Conservation (phyloP, 2,888 invertebrate genomes). For the Nymphalis c-album region DNA sequence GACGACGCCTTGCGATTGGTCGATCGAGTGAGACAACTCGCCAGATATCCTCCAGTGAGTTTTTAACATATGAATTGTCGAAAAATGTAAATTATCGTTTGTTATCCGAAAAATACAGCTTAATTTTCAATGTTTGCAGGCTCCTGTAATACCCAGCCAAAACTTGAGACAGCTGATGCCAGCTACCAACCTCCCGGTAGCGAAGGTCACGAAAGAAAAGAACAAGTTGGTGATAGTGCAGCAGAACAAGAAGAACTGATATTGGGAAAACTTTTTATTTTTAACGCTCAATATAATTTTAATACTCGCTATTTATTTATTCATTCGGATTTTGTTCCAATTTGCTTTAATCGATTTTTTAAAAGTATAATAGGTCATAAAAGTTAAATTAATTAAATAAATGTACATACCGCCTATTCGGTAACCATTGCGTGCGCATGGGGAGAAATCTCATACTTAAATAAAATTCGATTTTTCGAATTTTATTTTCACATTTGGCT, state of each 20-base stretch:
- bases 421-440: too few relatives aligned
- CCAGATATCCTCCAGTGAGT: constrained; percentile 69
- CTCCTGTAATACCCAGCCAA: constrained; percentile 83
- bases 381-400: background rate
- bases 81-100: too few relatives aligned
- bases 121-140: constrained; percentile 53
- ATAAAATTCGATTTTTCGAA: too few relatives aligned
- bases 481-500: too few relatives aligned
- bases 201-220: constrained; percentile 90
- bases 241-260: constrained; percentile 81
- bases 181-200: constrained; percentile 83
- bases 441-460: too few relatives aligned
- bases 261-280: constrained; percentile 33
- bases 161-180: constrained; percentile 86
- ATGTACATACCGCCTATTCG: background rate
- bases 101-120: background rate
- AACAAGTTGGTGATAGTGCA: constrained; percentile 91
- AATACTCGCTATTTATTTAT: constrained; percentile 27
- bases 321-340: constrained; percentile 9
- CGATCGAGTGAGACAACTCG: constrained; percentile 73
- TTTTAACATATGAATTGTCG: background rate
- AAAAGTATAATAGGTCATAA: background rate
- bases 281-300: constrained; percentile 33
- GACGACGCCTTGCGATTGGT: constrained; percentile 76
- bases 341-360: constrained; percentile 6